Evolutionary conservation across 1,140 invertebrate species (phyloP), one percentile per base, ranked within the genome.

Genomic region (Frieseomelitta varia): DNA sequence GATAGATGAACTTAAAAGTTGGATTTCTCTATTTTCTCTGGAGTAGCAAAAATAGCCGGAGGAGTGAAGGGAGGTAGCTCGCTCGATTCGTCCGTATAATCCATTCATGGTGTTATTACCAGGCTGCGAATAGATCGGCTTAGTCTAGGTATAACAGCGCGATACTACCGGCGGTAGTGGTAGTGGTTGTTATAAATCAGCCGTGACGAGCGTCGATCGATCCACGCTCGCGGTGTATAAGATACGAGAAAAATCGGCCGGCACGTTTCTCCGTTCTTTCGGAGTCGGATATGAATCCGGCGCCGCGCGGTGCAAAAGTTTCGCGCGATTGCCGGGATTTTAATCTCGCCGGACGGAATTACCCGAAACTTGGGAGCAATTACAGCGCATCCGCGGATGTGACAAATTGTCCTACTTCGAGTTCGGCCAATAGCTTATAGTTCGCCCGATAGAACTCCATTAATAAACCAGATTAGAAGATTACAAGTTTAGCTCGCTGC

Each of bases 401-500:
- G 81, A 84, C 76, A 84, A 84, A 84, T 84, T 63, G 56, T 72
- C 69, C 68, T 61, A 84, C 34, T 79, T 78, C 81, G 34, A 79
- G 81, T 53, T 55, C 4, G 55, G 11, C 39, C 76, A 71, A 84
- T 84, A 84, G 69, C 53, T 71, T 83, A 71, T 14, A 74, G 74
- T 69, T 83, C 65, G 4, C 67, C 39, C 67, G 55, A 79, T 84
- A 61, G 61, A 79, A 84, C 81, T 79, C 47, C 67, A 71, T 76
- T 84, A 84, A 69, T 84, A 84, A 84, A 79, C 75, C 76, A 79
- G 76, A 83, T 83, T 83, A 84, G 75, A 69, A 79, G 81, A 84
- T 84, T 84, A 84, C 75, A 72, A 84, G 81, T 63, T 79, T 71
- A 71, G 27, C 75, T 51, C 75, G 30, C 34, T 21, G 24, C 61